phyloP scores from a whole-genome alignment of 2,113 vertebrate genomes.

The Forbesichthys agassizii region DNA sequence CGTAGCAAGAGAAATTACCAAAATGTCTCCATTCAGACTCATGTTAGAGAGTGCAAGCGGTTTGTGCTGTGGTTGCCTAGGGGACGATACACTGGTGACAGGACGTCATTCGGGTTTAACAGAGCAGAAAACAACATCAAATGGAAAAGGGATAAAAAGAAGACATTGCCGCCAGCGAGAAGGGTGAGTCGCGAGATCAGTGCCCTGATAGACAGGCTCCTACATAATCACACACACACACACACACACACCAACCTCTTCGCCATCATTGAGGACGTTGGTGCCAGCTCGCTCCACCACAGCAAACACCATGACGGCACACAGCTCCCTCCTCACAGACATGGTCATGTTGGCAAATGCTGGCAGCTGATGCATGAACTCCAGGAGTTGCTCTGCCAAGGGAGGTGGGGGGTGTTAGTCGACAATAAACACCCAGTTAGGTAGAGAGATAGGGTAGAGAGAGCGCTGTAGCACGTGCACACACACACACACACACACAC shows the following conservation, averaged over 20 bases:
- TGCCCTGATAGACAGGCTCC: neutral
- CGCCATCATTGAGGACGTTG: constrained; percentile 94
- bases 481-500: too few relatives aligned
- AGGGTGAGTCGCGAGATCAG: constrained; percentile 3
- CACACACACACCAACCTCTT: constrained; percentile 82
- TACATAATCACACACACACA: constrained; percentile 4
- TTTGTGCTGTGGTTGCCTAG: constrained; percentile 34
- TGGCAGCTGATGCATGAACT: constrained; percentile 98
- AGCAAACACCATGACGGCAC: constrained; percentile 98
- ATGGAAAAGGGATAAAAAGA: constrained; percentile 22
- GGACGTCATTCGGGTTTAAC: constrained; percentile 59
- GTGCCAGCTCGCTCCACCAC: constrained; percentile 97
- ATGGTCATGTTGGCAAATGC: constrained; percentile 99
- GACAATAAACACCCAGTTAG: too few relatives aligned
- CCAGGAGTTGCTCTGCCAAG: constrained; percentile 93
- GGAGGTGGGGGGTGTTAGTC: constrained; percentile 30
- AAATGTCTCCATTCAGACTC: constrained; percentile 36
- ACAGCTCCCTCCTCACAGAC: constrained; percentile 96
- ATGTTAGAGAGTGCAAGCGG: constrained; percentile 34
- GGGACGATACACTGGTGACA: constrained; percentile 28
- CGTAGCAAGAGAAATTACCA: constrained; percentile 13
- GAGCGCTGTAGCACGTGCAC: neutral
- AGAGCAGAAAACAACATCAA: constrained; percentile 66
- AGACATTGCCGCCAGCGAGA: constrained; percentile 11
- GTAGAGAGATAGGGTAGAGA: neutral